Conservation (phyloP, 1,140 invertebrate genomes). For the Ips typographus region DNA sequence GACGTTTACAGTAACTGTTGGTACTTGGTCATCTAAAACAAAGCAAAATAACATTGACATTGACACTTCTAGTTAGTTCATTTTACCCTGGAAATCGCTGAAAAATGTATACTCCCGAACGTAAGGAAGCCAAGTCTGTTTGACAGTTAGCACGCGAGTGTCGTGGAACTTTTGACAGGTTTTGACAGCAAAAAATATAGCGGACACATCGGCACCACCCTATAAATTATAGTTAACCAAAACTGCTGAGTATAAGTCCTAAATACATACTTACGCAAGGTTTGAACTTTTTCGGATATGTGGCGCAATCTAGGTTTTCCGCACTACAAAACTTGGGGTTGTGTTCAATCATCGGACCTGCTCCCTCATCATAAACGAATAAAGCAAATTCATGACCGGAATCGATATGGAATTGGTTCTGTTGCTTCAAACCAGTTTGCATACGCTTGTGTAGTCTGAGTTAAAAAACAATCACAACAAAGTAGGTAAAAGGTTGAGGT, state of each 20-base stretch:
- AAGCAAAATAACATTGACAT: neutral
- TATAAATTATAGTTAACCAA: conserved; percentile 1
- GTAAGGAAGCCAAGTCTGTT: conserved; percentile 77
- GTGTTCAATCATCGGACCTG: conserved; percentile 56
- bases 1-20: conserved; percentile 68
- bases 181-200: conserved; percentile 83
- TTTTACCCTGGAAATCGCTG: conserved; percentile 69
- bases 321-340: conserved; percentile 63
- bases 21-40: conserved; percentile 64
- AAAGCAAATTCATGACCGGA: conserved; percentile 77
- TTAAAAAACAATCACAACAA: conserved; percentile 28
- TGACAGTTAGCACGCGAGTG: conserved; percentile 73
- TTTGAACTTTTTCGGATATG: conserved; percentile 63
- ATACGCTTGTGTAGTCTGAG: conserved; percentile 51
- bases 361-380: conserved; percentile 61
- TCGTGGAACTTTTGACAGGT: conserved; percentile 80
- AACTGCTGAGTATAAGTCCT: neutral
- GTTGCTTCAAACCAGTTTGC: conserved; percentile 44
- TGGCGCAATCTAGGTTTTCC: conserved; percentile 60
- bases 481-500: neutral
- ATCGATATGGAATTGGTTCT: conserved; percentile 79
- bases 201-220: conserved; percentile 45
- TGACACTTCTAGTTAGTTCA: neutral
- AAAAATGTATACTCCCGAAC: conserved; percentile 72
- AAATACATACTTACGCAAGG: conserved; percentile 63